phyloP scores from a whole-genome alignment of 2,113 vertebrate species.

The Thinocorus orbignyianus region DNA sequence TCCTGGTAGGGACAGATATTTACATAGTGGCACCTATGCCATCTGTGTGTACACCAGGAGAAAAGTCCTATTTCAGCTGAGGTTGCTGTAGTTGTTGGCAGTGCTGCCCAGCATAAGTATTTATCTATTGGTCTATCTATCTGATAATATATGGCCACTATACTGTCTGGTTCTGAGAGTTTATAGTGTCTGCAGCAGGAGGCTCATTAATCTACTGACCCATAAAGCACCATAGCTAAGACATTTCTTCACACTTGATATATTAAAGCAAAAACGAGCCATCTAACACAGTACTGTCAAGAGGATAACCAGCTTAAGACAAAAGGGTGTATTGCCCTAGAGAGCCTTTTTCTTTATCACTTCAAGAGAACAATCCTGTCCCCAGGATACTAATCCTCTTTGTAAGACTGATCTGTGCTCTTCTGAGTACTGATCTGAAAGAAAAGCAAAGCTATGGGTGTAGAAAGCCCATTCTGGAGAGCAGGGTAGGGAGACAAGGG shows the following conservation, averaged over 20 bases:
- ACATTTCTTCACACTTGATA: conserved; percentile 3
- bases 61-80: background rate
- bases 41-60: background rate
- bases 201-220: conserved; percentile 19
- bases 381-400: background rate
- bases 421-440: background rate
- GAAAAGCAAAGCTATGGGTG: background rate
- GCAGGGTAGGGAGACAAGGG: background rate
- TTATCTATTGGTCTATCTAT: background rate
- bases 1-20: background rate
- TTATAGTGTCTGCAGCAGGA: background rate
- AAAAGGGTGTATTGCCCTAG: background rate
- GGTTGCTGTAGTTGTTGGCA: background rate
- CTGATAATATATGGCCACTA: background rate
- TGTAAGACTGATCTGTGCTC: background rate
- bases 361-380: background rate
- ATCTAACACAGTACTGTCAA: background rate
- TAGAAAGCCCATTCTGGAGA: background rate
- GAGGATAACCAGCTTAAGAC: background rate
- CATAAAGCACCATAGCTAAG: background rate
- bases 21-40: background rate
- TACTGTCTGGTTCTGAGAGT: background rate
- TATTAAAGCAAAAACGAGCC: conserved; percentile 4
- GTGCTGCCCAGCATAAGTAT: background rate
- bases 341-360: background rate